Evolutionary conservation across 37 sponge, comb jelly and placozoan species (phyloP).

Genomic region (Haliclona indistincta): DNA sequence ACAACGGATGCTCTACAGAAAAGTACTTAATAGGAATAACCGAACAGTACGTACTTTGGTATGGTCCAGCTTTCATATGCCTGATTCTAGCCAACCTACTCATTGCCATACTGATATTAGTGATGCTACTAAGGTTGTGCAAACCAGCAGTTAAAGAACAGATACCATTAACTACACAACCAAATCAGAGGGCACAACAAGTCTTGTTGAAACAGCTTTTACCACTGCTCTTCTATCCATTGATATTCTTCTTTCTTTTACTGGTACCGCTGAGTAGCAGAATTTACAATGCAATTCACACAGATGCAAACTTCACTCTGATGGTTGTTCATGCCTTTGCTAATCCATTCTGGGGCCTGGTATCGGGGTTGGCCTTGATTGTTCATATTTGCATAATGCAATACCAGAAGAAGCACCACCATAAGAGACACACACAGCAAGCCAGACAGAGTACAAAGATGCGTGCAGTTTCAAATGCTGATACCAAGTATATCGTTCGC

Average conservation of each 20-base stretch:
- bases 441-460: too few relatives aligned
- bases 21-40: too few relatives aligned
- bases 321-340: neutral
- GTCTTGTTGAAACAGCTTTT: neutral
- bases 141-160: neutral
- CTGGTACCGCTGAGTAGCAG: conserved; percentile 2
- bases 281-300: neutral
- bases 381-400: neutral
- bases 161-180: neutral
- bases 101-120: too few relatives aligned
- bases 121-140: too few relatives aligned
- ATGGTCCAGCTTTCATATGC: too few relatives aligned
- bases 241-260: neutral
- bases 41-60: too few relatives aligned
- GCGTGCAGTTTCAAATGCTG: too few relatives aligned
- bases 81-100: too few relatives aligned
- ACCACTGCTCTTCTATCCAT: neutral
- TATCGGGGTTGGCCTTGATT: neutral
- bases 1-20: too few relatives aligned
- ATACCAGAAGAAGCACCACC: neutral
- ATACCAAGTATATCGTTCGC: too few relatives aligned
- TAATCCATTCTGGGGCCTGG: neutral
- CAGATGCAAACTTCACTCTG: neutral
- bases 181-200: neutral
- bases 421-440: too few relatives aligned